phyloP scores from a whole-genome alignment of 2,113 vertebrate genomes.

The Thamnophis sirtalis region DNA sequence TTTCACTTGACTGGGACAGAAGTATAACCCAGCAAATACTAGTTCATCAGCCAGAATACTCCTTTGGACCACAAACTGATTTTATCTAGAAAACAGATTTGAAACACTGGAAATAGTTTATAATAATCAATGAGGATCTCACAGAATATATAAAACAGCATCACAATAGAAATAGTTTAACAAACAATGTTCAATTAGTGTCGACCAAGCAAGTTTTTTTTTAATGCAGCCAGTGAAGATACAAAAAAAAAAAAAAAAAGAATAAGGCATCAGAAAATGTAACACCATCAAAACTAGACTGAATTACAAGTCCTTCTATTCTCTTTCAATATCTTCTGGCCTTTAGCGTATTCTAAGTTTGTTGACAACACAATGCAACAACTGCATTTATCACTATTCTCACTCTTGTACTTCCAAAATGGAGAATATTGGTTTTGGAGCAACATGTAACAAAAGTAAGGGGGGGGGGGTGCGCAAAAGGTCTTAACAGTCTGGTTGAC shows the following conservation, averaged over 20 bases:
- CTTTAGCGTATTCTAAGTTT: not conserved
- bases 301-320: not conserved
- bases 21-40: not conserved
- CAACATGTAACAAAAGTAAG: not conserved
- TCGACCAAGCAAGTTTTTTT: not conserved
- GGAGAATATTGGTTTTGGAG: not conserved
- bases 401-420: not conserved
- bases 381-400: not conserved
- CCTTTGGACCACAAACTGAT: not conserved
- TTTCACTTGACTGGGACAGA: not conserved
- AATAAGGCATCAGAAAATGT: not conserved
- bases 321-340: too few relatives aligned
- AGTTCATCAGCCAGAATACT: not conserved
- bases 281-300: not conserved
- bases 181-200: not conserved
- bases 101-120: not conserved
- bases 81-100: not conserved
- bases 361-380: not conserved
- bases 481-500: not conserved
- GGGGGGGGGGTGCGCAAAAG: not conserved
- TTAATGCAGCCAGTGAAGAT: not conserved
- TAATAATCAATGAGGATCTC: not conserved
- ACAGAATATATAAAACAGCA: not conserved
- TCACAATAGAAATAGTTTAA: not conserved
- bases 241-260: not conserved